A percentile compares a stretch with the other conserved stretches of the same genome.
phyloP scores from a whole-genome alignment of 2,797 vertebrate species.

The Argya squamiceps region DNA sequence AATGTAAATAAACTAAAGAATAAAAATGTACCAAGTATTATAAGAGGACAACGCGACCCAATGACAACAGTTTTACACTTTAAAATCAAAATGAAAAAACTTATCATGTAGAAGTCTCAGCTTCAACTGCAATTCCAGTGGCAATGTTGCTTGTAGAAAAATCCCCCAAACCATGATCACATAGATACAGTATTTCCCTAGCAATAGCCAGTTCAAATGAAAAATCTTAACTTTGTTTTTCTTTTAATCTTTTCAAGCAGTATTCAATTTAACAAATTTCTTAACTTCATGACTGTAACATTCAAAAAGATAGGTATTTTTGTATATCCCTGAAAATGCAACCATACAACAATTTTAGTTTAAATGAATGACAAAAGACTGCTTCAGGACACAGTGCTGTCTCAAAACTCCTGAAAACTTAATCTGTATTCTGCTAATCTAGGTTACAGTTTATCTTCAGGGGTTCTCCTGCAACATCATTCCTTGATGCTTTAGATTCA shows the following conservation, averaged over 20 bases:
- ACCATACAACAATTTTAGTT: neutral
- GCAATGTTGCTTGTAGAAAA: neutral
- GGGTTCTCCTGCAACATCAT: constrained; percentile 43
- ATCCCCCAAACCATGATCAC: neutral
- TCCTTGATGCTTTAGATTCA: constrained; percentile 40
- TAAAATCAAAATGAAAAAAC: neutral
- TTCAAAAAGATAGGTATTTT: neutral
- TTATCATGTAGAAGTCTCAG: neutral
- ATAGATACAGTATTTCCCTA: neutral
- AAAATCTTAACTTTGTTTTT: neutral
- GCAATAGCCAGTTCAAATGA: neutral
- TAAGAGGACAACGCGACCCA: neutral
- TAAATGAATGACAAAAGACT: neutral
- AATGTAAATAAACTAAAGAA: neutral
- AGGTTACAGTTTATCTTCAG: constrained; percentile 70
- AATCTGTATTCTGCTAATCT: constrained; percentile 64
- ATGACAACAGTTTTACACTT: neutral
- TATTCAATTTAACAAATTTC: neutral
- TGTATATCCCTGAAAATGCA: neutral
- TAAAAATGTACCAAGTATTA: neutral
- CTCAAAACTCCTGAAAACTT: constrained; percentile 38
- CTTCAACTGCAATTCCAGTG: neutral
- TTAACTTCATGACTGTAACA: neutral
- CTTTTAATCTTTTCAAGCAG: neutral
- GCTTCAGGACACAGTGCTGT: neutral